Base-by-base conservation (phyloP, 2,888 invertebrate genomes). In the Pyrochroa serraticornis region DNA sequence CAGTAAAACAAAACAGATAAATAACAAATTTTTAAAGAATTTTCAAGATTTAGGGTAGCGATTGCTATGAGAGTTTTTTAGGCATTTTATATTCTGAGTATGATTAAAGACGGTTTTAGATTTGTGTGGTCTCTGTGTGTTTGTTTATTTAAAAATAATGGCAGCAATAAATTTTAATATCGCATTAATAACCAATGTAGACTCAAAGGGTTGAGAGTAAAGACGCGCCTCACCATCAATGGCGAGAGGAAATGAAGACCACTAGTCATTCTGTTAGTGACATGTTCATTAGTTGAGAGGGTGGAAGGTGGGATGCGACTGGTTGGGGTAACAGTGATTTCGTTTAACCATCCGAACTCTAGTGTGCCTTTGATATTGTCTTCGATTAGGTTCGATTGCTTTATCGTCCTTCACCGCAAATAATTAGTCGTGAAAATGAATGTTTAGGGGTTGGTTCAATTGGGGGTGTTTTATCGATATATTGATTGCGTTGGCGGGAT, bases 231-330 rank as follows among this genome's bases (percentile, higher is more conserved):
- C 35, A 39, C 9, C 35, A 6, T 10, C 10, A n/a, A 10, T 10
- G 35, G 6, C 6, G 36, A 61, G 54, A 70, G 72, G 72, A 73
- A 71, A 73, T 73, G 69, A 71, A 72, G 70, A 66, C 72, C 70
- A 73, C 71, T 67, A 73, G 70, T 71, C 71, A 72, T 71, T 71
- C 70, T 71, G 71, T 43, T 67, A 66, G 64, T 71, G 74, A 73
- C 72, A 73, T 62, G 64, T 71, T 74, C 72, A 72, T 74, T 72
- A 74, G 65, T 45, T 46, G 57, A 64, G 53, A 51, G 58, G 51
- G 53, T 49, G 39, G 37, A 57, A 51, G 46, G 41, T 50, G 46
- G 51, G 34, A 36, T 32, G 13, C 32, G 8, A 39, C 46, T 22
- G 5, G 22, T 22, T 22, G 47, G 58, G 61, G 57, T 49, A 52